Base-by-base conservation (phyloP, 2,888 invertebrate genomes). In the Tricholauxania praeusta region DNA sequence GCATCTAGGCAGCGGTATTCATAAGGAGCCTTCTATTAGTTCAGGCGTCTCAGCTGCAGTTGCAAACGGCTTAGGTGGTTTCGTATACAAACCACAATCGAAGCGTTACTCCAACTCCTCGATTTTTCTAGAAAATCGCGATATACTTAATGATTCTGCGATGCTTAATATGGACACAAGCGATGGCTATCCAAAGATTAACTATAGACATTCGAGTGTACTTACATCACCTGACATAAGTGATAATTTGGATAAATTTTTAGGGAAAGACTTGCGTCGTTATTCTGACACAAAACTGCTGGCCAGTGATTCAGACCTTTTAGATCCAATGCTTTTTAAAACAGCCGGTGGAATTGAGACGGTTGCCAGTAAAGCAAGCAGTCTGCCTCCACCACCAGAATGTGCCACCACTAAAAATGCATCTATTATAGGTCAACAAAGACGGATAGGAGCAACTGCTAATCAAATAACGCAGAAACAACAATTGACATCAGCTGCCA, bases 81-180 rank as follows among this genome's bases (percentile, higher is more conserved):
- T 84, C 75, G 82, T 79, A 5, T 85, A 84, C 60, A 83, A 84
- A 62, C 85, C 84, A 10, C 83, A 84, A 71, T 81, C 83, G 19
- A 81, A 84, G 77, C 85, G 86, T 75, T 86, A 86, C 81, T 87
- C 87, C 62, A 86, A 86, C 76, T 88, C 88, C 76, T 87, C 87
- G 74, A 86, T 88, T 77, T 88, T 88, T 75, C 79, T 87, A 77
- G 87, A 88, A 82, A 88, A 88, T 80, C 85, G 86, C 77, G 88
- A 88, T 80, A 87, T 88, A 79, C 83, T 88, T 72, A 87, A 87
- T 76, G 87, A 87, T 78, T 81, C 82, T 15, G 73, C 80, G 74
- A 78, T 78, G 65, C 73, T 82, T 59, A 82, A 81, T 69, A 77
- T 80, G 72, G 78, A 78, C 51, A 48, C 19, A 22, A 57, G 39